Conservation (phyloP, 2,113 vertebrate genomes). For the Myrmecobius fasciatus region DNA sequence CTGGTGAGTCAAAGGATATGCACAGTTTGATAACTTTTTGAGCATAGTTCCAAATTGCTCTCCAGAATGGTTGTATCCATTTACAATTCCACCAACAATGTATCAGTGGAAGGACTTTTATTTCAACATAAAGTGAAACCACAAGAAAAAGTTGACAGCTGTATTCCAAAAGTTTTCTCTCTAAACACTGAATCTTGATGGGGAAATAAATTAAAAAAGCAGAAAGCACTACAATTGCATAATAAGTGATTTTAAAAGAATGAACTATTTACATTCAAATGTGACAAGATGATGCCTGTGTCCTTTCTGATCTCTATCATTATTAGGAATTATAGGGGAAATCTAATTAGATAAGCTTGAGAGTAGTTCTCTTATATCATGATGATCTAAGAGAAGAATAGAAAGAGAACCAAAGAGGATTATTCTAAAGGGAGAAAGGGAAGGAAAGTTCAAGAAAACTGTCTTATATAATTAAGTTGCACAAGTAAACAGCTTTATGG, state of each 20-base stretch:
- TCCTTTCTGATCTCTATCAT: not conserved
- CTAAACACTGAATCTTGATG: not conserved
- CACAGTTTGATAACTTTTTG: too few relatives aligned
- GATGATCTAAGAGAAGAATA: not conserved
- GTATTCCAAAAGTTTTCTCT: too few relatives aligned
- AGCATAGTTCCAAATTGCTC: too few relatives aligned
- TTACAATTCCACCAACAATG: too few relatives aligned
- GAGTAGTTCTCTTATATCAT: not conserved
- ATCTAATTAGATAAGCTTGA: not conserved
- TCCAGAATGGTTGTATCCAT: too few relatives aligned
- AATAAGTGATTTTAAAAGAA: not conserved
- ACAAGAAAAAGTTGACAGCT: too few relatives aligned
- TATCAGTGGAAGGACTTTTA: too few relatives aligned
- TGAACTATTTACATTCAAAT: not conserved
- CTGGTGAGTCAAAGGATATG: too few relatives aligned
- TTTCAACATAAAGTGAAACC: too few relatives aligned
- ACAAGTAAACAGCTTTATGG: not conserved
- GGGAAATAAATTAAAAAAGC: not conserved
- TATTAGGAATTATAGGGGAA: not conserved
- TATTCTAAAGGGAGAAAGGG: not conserved
- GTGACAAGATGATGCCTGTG: not conserved
- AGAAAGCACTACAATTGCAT: not conserved
- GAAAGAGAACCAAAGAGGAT: not conserved
- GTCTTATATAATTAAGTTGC: not conserved
- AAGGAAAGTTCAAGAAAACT: not conserved